These are phyloP conservation scores for Pachypanchax playfairii DNA, from an alignment of 2,113 vertebrate genomes.

Conservation along the genomic window DNA sequence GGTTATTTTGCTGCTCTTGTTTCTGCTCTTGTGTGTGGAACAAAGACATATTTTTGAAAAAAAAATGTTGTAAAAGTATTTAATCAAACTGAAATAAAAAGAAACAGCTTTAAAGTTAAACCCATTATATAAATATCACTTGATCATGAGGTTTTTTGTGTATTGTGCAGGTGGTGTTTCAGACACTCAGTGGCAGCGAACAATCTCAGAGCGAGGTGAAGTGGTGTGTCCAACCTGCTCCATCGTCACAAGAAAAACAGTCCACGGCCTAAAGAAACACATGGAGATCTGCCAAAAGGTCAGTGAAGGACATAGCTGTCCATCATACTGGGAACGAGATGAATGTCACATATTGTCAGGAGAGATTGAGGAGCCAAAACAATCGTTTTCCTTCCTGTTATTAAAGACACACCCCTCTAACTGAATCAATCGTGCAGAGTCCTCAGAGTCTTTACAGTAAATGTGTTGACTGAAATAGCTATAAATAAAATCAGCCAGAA, in stretches of 20 bases:
- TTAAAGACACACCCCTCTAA: not conserved
- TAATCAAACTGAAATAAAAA: not conserved
- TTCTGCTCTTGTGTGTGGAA: not conserved
- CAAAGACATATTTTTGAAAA: not conserved
- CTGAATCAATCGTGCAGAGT: constrained; percentile 23
- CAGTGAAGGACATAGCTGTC: constrained; percentile 41
- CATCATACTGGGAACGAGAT: not conserved
- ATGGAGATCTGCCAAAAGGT: constrained; percentile 99
- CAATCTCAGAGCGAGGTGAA: constrained; percentile 89
- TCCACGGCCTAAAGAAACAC: constrained; percentile 94
- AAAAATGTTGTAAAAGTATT: not conserved
- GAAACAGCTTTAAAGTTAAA: not conserved
- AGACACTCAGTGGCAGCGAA: constrained; percentile 89
- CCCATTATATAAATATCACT: not conserved
- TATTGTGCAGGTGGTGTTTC: constrained; percentile 69
- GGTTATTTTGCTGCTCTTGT: too few species aligned
- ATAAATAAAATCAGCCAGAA: constrained; percentile 27
- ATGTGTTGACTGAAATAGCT: constrained; percentile 59
- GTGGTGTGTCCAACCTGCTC: constrained; percentile 91
- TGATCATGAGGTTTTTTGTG: not conserved
- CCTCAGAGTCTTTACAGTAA: constrained; percentile 57
- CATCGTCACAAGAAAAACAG: constrained; percentile 90
- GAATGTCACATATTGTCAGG: not conserved
- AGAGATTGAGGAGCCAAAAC: not conserved
- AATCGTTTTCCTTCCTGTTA: not conserved